Conservation (phyloP, 2,113 vertebrate species). For the Regulus satrapa region DNA sequence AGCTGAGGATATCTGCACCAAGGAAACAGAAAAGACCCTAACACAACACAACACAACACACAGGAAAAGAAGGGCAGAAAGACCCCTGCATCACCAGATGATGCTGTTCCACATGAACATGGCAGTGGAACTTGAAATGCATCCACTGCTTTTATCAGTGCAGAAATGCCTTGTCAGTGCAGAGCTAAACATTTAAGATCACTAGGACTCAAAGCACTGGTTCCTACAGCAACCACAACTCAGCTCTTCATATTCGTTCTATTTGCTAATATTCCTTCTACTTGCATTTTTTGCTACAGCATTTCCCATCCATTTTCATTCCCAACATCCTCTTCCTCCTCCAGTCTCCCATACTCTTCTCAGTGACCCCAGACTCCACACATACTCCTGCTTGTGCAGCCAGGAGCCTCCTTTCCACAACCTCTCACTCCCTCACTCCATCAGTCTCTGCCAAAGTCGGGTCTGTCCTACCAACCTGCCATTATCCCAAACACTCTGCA, state of each 20-base stretch:
- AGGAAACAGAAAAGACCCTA: constrained; percentile 36
- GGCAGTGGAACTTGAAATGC: neutral
- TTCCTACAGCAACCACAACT: constrained; percentile 27
- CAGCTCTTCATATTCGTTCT: neutral
- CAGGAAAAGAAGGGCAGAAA: neutral
- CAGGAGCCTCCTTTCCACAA: neutral
- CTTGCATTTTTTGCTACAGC: neutral
- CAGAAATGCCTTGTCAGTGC: neutral
- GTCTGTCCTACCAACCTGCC: neutral
- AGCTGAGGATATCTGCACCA: constrained; percentile 88
- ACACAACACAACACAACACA: neutral
- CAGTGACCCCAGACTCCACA: neutral
- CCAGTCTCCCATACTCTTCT: neutral
- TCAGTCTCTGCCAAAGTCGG: rapidly evolving
- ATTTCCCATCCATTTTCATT: neutral
- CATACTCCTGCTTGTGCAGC: neutral
- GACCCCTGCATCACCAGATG: neutral
- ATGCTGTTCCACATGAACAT: neutral
- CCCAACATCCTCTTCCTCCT: neutral
- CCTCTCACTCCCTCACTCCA: neutral
- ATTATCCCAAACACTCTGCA: neutral
- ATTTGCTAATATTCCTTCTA: neutral
- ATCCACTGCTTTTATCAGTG: neutral
- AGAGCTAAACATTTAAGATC: neutral
- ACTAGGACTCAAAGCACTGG: neutral